Evolutionary conservation across 1,140 invertebrate genomes (phyloP), one percentile per base, ranked within the genome.

Genomic region (Steinernema khuongi): DNA sequence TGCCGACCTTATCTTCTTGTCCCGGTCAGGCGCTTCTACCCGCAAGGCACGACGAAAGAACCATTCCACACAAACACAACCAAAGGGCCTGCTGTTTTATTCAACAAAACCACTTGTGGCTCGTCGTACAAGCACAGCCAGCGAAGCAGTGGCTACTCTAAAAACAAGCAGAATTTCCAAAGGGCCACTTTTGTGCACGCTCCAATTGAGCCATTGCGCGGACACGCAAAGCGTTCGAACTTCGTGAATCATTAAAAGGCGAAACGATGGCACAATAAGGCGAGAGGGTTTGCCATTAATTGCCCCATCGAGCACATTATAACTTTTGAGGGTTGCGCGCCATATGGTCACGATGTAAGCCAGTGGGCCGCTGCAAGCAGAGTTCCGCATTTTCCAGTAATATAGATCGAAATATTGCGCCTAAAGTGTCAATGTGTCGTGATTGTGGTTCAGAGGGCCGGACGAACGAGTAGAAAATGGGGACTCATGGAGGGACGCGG

Each of bases 381-480:
- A 41, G 36, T 41, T 41, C 36, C 36, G 36, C 7, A 41, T 11
- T n/a, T 11, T 7, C 36, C 7, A 41, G n/a, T 41, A 14, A 60
- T 22, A 60, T 60, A 26, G 50, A 60, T 60, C 50, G 50, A 60
- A 26, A 60, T 60, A 60, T 60, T 14, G 50, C 50, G 50, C 50
- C n/a, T n/a, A 60, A 60, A 60, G 50, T 60, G 50, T 60, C 50
- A 60, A 60, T 60, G 50, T 60, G 50, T 60, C 50, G 50, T 60
- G 50, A 60, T 60, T 60, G 50, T 60, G 50, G 50, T 60, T 60
- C 19, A 60, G 50, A 4, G 19, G 7, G 50, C n/a, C n/a, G 19
- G 50, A 14, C 7, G 11, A 26, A 60, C n/a, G n/a, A 26, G 4
- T 60, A 60, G 50, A 60, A 22, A 22, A n/a, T 7, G 7, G 26